A percentile compares a stretch with the other conserved stretches of the same genome.
phyloP scores from a whole-genome alignment of 1,140 invertebrate species.

The Nasonia giraulti region DNA sequence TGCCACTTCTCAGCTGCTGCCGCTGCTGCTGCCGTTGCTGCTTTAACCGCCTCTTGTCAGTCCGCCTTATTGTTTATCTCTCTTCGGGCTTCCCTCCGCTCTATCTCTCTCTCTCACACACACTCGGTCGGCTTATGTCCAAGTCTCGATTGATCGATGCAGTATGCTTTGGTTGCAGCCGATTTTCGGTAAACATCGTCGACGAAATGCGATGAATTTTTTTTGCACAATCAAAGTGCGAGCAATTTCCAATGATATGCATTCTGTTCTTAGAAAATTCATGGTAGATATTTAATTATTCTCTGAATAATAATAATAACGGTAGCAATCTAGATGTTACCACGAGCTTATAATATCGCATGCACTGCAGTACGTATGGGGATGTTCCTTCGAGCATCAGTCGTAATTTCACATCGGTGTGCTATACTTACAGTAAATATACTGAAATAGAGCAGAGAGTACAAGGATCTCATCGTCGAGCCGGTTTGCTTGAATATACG shows the following conservation, averaged over 20 bases:
- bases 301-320: too few species aligned
- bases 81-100: slow-evolving; percentile 8
- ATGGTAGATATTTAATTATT: too few species aligned
- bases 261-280: too few species aligned
- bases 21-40: background rate
- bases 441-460: background rate
- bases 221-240: background rate
- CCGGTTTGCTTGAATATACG: background rate
- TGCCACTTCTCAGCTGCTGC: slow-evolving; percentile 50
- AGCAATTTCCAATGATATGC: background rate
- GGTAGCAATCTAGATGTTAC: too few species aligned
- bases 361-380: too few species aligned
- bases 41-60: slow-evolving; percentile 21
- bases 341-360: too few species aligned
- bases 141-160: background rate
- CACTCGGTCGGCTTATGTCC: background rate
- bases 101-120: background rate
- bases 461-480: background rate
- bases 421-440: background rate
- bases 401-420: background rate
- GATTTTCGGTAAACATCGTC: background rate
- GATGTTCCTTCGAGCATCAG: too few species aligned
- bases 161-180: background rate
- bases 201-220: background rate
- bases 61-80: slow-evolving; percentile 41